These are phyloP conservation scores for Actinopyga echinites DNA, from an alignment of 53 echinoderm and acorn worm genomes.

Conservation along the genomic window DNA sequence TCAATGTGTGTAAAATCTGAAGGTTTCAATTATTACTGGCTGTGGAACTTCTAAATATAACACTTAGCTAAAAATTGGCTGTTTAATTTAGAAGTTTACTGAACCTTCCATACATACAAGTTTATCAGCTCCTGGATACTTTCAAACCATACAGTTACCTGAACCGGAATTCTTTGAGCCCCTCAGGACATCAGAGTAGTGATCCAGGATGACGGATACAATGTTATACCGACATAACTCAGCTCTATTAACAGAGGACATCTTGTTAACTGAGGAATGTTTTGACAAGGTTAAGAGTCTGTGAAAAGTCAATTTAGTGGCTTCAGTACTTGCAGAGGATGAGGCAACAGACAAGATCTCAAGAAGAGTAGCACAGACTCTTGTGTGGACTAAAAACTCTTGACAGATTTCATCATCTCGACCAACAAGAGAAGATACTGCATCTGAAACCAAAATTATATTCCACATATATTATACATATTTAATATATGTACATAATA, in stretches of 20 bases:
- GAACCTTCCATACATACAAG: no score
- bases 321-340: neutral
- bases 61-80: no score
- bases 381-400: neutral
- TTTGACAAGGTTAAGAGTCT: slow-evolving; percentile 18
- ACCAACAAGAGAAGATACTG: neutral
- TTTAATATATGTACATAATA: neutral
- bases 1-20: no score
- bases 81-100: no score
- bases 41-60: no score
- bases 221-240: slow-evolving; percentile 4
- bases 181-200: slow-evolving; percentile 11
- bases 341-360: slow-evolving; percentile 1
- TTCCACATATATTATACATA: neutral
- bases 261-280: slow-evolving; percentile 26
- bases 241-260: slow-evolving; percentile 6
- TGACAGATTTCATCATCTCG: neutral
- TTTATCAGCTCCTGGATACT: no score
- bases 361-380: slow-evolving; percentile 11
- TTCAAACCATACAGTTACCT: neutral
- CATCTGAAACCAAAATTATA: neutral
- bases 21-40: no score
- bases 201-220: slow-evolving; percentile 19
- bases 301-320: neutral
- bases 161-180: neutral